Percentiles rank a stretch among this genome's conserved stretches.
Evolutionary conservation across 2,888 invertebrate genomes (phyloP).

Genomic region (Orthonevra nobilis): DNA sequence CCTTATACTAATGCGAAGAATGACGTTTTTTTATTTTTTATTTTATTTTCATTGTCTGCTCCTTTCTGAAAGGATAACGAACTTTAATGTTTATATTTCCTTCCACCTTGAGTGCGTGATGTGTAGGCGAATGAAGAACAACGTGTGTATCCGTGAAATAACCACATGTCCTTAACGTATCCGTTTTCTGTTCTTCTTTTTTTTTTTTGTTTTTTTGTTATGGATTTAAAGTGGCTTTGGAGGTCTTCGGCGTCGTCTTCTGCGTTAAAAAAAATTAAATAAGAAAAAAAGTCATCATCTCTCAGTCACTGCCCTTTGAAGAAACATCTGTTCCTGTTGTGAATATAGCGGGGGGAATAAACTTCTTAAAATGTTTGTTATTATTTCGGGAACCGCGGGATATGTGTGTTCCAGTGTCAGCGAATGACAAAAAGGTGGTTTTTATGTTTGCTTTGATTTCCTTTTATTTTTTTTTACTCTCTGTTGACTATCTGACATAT

Average conservation of each 20-base stretch:
- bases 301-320: constrained; percentile 54
- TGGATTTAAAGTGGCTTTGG: constrained; percentile 28
- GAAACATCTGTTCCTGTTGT: constrained; percentile 62
- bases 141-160: constrained; percentile 15
- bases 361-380: constrained; percentile 63
- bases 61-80: constrained; percentile 52
- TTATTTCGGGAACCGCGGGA: constrained; percentile 44
- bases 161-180: constrained; percentile 63
- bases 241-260: constrained; percentile 31
- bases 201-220: background rate
- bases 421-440: constrained; percentile 55
- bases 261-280: constrained; percentile 60
- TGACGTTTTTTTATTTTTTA: constrained; percentile 7
- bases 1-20: background rate
- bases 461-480: background rate
- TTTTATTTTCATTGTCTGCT: background rate
- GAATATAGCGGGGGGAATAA: constrained; percentile 51
- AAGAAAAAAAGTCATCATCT: constrained; percentile 55
- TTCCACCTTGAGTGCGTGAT: constrained; percentile 50
- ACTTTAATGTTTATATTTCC: constrained; percentile 32
- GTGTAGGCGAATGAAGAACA: constrained; percentile 38
- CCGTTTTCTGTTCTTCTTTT: constrained; percentile 29
- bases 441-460: constrained; percentile 63
- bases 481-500: constrained; percentile 48
- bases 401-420: constrained; percentile 2